Percentiles rank a stretch among this genome's conserved stretches.
Conservation (phyloP, 2,113 vertebrate genomes). For the Daubentonia madagascariensis region DNA sequence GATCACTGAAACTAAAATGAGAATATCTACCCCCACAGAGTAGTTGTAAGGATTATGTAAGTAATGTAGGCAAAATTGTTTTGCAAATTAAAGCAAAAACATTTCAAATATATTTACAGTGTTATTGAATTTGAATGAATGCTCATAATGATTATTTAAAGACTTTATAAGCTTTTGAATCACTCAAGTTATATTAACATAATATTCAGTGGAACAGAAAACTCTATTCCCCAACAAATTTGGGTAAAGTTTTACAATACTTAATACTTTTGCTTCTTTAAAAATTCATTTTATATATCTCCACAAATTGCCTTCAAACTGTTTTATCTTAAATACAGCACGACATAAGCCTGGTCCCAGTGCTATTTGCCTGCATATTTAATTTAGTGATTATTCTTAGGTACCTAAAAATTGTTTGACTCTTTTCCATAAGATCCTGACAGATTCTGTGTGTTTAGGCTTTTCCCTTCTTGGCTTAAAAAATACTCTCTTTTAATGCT, state of each 20-base stretch:
- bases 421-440: slow-evolving; percentile 22
- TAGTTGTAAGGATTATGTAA: background rate
- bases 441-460: background rate
- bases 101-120: background rate
- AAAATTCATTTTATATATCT: slow-evolving; percentile 1
- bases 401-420: background rate
- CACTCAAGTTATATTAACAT: background rate
- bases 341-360: background rate
- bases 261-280: slow-evolving; percentile 12
- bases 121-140: background rate
- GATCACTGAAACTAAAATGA: background rate
- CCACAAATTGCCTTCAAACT: background rate
- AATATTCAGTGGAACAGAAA: background rate
- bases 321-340: slow-evolving; percentile 5
- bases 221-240: background rate
- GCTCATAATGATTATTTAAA: background rate
- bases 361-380: slow-evolving; percentile 30
- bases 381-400: slow-evolving; percentile 50
- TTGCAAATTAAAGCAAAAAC: background rate
- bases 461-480: slow-evolving; percentile 12
- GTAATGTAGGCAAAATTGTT: background rate
- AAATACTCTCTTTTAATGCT: background rate
- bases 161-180: background rate
- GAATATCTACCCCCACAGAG: background rate
- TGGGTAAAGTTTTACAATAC: background rate